phyloP scores from a whole-genome alignment of 2,113 vertebrate genomes.

The Murina feae region DNA sequence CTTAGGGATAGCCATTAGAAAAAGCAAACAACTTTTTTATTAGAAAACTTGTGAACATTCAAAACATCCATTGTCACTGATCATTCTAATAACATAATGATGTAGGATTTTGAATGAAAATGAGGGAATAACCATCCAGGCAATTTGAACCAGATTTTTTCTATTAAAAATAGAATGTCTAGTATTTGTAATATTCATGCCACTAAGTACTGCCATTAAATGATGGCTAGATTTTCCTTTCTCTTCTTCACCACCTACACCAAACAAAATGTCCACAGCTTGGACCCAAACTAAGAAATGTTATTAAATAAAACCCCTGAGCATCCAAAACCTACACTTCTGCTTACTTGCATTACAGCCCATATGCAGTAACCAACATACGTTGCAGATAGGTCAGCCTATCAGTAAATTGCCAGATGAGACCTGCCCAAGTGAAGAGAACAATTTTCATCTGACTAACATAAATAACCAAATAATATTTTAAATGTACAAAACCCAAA shows the following conservation, averaged over 20 bases:
- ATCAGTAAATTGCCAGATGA: neutral
- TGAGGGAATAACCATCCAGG: slow-evolving; percentile 77
- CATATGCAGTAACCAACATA: neutral
- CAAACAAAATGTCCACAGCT: slow-evolving; percentile 32
- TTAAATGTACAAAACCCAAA: neutral
- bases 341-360: neutral
- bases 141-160: slow-evolving; percentile 56
- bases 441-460: neutral
- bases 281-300: slow-evolving; percentile 51
- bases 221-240: slow-evolving; percentile 63
- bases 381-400: neutral
- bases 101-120: slow-evolving; percentile 75
- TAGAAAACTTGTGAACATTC: slow-evolving; percentile 64
- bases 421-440: neutral
- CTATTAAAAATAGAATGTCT: slow-evolving; percentile 69
- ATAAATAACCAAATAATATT: neutral
- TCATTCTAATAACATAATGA: slow-evolving; percentile 55
- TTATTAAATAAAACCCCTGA: slow-evolving; percentile 44
- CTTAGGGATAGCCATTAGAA: slow-evolving; percentile 27
- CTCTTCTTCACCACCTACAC: slow-evolving; percentile 28
- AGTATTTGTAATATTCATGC: slow-evolving; percentile 55
- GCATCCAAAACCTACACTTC: neutral
- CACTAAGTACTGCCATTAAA: slow-evolving; percentile 72
- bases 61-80: slow-evolving; percentile 75
- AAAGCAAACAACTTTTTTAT: slow-evolving; percentile 53